Evolutionary conservation across 35 echinoderm and acorn worm genomes (phyloP), one percentile per base, ranked within the genome.

Genomic region (Stichopus chloronotus): DNA sequence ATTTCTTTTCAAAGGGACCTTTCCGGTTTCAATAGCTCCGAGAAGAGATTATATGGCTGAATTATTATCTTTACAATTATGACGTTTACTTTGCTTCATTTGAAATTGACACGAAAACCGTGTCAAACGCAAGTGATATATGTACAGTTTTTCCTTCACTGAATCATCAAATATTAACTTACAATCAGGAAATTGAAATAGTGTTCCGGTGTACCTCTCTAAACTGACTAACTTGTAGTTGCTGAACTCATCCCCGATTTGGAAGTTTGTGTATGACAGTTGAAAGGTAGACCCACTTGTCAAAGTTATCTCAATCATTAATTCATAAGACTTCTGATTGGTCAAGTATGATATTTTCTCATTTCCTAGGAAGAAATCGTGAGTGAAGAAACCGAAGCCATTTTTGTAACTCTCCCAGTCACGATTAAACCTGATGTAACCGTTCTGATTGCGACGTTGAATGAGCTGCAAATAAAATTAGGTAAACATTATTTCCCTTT

Each of bases 231-330:
- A 52, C 78, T 81, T 52, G 25, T 52, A 81, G 25, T 81, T 81
- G 25, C 78, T 81, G 25, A 81, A 81, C 53, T 81, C 78, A 81
- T 81, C 78, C 10, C 78, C 25, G 53, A 81, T 25, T 25, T 25
- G 78, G 53, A 81, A 81, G 12, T 81, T 13, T 9, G 6, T 52
- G 78, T 81, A 81, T 22, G 24, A 14, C 10, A 52, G 2, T 3
- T 24, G 12, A 43, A 81, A 81, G 5, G 22, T 24, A 6, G 78
- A 24, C 2, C 78, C 78, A 81, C 5, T 52, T 14, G 4, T 25
- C 24, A 14, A 25, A 6, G 24, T 53, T 53, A 81, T 81, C 24
- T 81, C 78, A 11, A 81, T 25, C 10, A 25, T 25, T 14, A 81
- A 14, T 81, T 81, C 25, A 12, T 81, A 81, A 9, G 21, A 25